A percentile compares a stretch with the other conserved stretches of the same genome.
Evolutionary conservation across 2,113 vertebrate genomes (phyloP).

Genomic region (Xenopus tropicalis): DNA sequence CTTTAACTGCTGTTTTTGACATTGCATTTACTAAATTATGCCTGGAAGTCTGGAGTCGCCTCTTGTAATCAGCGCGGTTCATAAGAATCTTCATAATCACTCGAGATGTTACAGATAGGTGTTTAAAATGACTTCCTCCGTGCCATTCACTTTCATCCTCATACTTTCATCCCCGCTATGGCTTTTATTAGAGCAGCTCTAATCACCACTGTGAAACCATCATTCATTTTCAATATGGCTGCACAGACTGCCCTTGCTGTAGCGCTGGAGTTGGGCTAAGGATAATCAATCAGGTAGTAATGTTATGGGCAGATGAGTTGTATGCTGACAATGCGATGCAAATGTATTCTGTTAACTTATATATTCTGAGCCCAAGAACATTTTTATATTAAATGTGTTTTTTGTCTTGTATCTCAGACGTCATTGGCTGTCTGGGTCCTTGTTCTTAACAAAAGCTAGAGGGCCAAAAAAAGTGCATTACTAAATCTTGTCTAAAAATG

Average conservation of each 20-base stretch:
- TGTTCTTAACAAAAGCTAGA: no score
- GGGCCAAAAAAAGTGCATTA: no score
- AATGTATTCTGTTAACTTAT: background rate
- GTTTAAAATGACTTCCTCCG: background rate
- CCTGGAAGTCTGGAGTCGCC: background rate
- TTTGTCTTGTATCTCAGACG: background rate
- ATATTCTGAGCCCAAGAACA: background rate
- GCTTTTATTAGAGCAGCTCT: conserved; percentile 1
- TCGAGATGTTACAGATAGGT: background rate
- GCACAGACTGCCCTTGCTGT: background rate
- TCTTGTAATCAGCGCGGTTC: background rate
- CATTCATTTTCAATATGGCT: background rate
- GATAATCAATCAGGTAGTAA: background rate
- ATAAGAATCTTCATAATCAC: conserved; percentile 4
- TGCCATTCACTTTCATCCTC: conserved; percentile 3
- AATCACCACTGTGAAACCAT: background rate
- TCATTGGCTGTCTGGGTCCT: no score
- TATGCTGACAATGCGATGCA: background rate
- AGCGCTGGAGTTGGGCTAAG: background rate
- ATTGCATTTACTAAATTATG: background rate
- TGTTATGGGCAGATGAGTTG: background rate
- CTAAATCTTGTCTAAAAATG: no score
- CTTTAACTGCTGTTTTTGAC: no score
- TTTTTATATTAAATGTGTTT: no score
- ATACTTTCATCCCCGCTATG: background rate